A percentile compares a stretch with the other conserved stretches of the same genome.
Evolutionary conservation across 2,888 invertebrate species (phyloP).

Genomic region (Lepidochitona cinerea): DNA sequence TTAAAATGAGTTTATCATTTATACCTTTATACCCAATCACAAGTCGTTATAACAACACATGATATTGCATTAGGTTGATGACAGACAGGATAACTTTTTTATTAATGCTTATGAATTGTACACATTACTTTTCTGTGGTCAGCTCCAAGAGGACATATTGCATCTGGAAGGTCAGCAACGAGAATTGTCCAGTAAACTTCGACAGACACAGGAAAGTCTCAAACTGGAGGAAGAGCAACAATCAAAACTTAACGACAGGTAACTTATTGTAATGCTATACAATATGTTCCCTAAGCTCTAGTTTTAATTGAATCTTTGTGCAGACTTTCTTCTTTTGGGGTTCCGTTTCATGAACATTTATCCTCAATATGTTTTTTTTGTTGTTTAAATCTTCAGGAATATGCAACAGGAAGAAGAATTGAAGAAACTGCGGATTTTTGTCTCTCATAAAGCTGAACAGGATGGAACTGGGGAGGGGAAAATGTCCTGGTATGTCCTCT

Average conservation of each 20-base stretch:
- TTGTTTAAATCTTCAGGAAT: constrained; percentile 37
- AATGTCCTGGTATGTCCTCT: constrained; percentile 53
- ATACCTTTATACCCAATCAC: too few species aligned
- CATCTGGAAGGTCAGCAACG: constrained; percentile 45
- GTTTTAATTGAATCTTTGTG: too few species aligned
- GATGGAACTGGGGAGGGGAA: constrained; percentile 48
- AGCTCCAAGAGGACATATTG: constrained; percentile 58
- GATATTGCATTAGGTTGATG: too few species aligned
- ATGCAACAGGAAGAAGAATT: constrained; percentile 55
- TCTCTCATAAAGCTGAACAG: constrained; percentile 53
- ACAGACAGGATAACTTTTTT: too few species aligned
- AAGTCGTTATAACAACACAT: too few species aligned
- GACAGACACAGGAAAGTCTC: constrained; percentile 51
- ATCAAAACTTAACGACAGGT: constrained; percentile 41
- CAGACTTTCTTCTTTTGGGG: too few species aligned
- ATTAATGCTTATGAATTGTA: too few species aligned
- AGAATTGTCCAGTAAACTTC: constrained; percentile 45
- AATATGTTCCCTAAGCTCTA: too few species aligned
- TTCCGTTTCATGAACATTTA: too few species aligned
- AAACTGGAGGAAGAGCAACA: constrained; percentile 51
- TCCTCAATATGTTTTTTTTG: too few species aligned
- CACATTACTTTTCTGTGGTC: constrained; percentile 2
- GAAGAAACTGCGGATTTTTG: constrained; percentile 46
- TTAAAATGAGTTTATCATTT: too few species aligned
- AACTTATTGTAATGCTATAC: too few species aligned